Evolutionary conservation across 2,888 invertebrate genomes (phyloP).

Genomic region (Leptura quadrifasciata): DNA sequence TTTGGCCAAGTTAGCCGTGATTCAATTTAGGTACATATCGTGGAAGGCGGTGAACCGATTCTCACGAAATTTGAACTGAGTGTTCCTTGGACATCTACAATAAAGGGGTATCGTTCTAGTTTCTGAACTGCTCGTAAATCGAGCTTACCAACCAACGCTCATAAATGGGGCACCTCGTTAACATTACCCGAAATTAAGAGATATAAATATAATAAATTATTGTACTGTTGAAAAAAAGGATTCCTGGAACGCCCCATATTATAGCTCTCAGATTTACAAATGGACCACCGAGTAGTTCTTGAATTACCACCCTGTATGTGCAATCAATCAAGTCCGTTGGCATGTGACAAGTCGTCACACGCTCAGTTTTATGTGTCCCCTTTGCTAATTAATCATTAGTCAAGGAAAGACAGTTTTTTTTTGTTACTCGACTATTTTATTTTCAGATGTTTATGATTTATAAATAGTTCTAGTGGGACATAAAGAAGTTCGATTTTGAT

Average conservation of each 20-base stretch:
- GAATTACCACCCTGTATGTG: constrained; percentile 59
- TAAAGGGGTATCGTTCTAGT: too few relatives aligned
- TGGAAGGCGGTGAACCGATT: too few relatives aligned
- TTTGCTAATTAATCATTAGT: constrained; percentile 71
- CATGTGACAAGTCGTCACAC: constrained; percentile 70
- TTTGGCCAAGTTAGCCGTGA: too few relatives aligned
- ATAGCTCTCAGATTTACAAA: constrained; percentile 4
- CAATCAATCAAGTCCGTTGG: constrained; percentile 63
- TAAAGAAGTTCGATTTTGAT: neutral
- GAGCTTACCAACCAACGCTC: too few relatives aligned
- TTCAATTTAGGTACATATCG: too few relatives aligned
- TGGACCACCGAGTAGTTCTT: constrained; percentile 42
- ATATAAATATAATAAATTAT: neutral
- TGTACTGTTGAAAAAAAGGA: neutral
- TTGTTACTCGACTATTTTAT: constrained; percentile 44
- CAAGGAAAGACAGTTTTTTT: constrained; percentile 55
- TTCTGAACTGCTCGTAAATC: too few relatives aligned
- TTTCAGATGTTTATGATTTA: constrained; percentile 45
- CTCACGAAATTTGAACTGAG: too few relatives aligned
- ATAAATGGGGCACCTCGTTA: too few relatives aligned
- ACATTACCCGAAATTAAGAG: neutral
- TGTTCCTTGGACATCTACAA: too few relatives aligned
- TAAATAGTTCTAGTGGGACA: neutral
- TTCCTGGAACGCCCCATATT: neutral
- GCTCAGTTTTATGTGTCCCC: constrained; percentile 69